Base-by-base conservation (phyloP, 2,113 vertebrate genomes). In the Synodontis membranacea region DNA sequence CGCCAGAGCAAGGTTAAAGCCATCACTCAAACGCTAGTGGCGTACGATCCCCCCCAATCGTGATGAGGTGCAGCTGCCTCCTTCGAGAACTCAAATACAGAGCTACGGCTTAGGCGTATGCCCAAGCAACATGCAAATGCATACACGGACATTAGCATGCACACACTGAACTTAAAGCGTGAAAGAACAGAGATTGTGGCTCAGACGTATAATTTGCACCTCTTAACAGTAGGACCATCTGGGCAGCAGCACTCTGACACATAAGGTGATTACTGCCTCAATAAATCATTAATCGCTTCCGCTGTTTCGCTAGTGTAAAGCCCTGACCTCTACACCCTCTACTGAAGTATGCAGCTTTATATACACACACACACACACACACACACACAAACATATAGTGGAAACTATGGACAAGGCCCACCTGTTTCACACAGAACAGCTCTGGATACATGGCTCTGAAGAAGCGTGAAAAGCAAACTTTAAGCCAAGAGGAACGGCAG, bases 261-360 rank as follows among this genome's bases (percentile, higher is more conserved):
- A 78, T 66, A 88, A 87, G 89, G 89, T 88, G 89, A 90, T 90
- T 88, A 90, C 80, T 64, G 74, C 72, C 82, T 80, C 83, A 88
- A 88, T 90, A 90, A 90, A 90, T 90, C 87, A 90, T 76, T 84
- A 84, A 88, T 87, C 83, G 68, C 83, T 88, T 88, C 80, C 79
- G 83, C 62, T 87, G 86, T 85, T 85, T 90, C 64, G 52, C 83
- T 46, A 79, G 56, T 86, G 82, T 60, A 52, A 39, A 83, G 72
- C 74, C 83, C 74, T 39, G 70, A 82, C 83, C 70, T 74, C 68
- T 72, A 68, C 58, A 85, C 34, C 42, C 58, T 78, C 70, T 34
- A 44, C 82, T 66, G 50, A 89, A 39, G 83, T 74, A 87, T 42
- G 44, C 68, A 25, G 15, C 21, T 56, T 52, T 75, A 50, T 14